Base-by-base conservation (phyloP, 1,140 invertebrate species). In the Conus betulinus region DNA sequence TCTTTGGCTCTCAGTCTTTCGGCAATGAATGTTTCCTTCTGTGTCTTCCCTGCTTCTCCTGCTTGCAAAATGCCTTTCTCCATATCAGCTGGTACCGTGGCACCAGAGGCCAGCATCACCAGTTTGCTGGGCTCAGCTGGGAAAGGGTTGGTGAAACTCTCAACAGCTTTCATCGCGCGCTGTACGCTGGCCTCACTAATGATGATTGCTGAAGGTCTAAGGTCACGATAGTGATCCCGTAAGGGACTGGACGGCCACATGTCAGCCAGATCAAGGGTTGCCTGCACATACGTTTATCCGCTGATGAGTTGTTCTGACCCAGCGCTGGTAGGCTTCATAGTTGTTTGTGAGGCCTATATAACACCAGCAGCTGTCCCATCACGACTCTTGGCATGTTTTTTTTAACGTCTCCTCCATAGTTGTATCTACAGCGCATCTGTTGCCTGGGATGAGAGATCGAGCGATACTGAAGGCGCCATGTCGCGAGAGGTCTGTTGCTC, bases 371-470 rank as follows among this genome's bases (percentile, higher is more conserved):
- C 71, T 76, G 87, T 51, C 57, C 83, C 71, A 84, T 67, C 55
- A 79, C 67, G 76, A 52, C 55, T 60, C 87, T 89, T 91, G 51
- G 87, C 82, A 87, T 87, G 74, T 84, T 84, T 85, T 87, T 1
- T 91, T 91, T 83, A 92, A 90, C 3, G 91, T 90, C 87, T 91
- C 88, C 81, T 92, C 91, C 52, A 90, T 92, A 67, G 91, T 91
- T 84, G 89, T 89, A 60, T 93, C 91, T 7, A 92, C 91, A 53
- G 88, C 39, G 86, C 88, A 91, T 1, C 84, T 82, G 67, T 86
- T 90, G 27, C 88, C 90, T 78, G 88, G 91, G 52, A 91, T 89
- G 57, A 92, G 89, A 11, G 89, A 91, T 25, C 89, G 87, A 10
- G 90, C 90, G 11, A 91, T 91, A 85, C 88, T 89, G 8, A 93